Conservation (phyloP, 2,888 invertebrate species). For the Halocaridina rubra region DNA sequence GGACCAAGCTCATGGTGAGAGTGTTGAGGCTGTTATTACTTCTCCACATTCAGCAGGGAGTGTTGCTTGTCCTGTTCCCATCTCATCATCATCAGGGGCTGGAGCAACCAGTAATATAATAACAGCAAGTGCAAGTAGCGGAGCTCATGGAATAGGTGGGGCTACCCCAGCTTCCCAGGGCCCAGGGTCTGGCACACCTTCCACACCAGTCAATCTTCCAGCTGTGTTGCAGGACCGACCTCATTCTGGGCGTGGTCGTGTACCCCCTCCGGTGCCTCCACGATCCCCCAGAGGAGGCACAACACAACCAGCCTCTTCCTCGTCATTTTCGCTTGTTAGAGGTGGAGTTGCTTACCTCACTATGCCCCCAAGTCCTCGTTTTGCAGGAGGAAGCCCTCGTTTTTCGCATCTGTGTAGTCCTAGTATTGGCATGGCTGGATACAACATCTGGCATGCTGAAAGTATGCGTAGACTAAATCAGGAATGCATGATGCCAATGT, state of each 20-base stretch:
- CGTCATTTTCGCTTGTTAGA: constrained; percentile 43
- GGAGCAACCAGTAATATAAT: not conserved
- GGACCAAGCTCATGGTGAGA: constrained; percentile 19
- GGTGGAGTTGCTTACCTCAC: constrained; percentile 60
- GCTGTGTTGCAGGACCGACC: constrained; percentile 63
- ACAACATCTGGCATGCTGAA: constrained; percentile 60
- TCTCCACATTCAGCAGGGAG: constrained; percentile 21
- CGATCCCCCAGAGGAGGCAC: constrained; percentile 63
- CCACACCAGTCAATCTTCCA: constrained; percentile 60
- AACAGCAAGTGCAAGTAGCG: not conserved
- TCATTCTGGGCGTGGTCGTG: constrained; percentile 54
- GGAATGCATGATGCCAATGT: constrained; percentile 40
- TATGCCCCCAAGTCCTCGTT: constrained; percentile 50
- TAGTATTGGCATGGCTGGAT: constrained; percentile 60
- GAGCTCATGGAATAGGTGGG: not conserved
- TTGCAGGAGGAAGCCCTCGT: constrained; percentile 46
- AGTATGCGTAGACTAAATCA: constrained; percentile 42
- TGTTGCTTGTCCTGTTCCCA: not conserved
- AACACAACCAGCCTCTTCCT: constrained; percentile 31
- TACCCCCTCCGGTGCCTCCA: constrained; percentile 63
- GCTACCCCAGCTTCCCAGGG: not conserved
- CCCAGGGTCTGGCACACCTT: constrained; percentile 39
- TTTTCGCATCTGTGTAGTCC: constrained; percentile 59
- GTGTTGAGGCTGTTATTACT: constrained; percentile 25
- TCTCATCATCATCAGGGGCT: constrained; percentile 2